Conservation (phyloP, 2,797 vertebrate genomes). For the Channa striata region DNA sequence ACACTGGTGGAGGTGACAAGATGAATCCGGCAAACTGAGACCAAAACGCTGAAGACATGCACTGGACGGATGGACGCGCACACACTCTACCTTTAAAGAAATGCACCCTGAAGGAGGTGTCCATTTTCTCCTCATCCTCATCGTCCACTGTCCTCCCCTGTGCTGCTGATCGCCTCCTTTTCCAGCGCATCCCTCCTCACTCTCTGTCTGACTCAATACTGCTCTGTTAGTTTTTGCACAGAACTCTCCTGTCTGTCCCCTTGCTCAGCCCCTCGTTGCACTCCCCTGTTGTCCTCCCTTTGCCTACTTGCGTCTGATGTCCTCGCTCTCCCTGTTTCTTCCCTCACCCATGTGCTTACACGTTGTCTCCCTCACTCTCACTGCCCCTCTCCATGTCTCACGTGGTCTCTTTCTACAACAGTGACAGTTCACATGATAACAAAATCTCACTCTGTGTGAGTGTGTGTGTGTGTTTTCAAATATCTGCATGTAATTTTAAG, state of each 20-base stretch:
- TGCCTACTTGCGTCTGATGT: not conserved
- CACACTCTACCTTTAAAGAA: slow-evolving; percentile 57
- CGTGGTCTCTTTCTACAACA: slow-evolving; percentile 38
- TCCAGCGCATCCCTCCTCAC: slow-evolving; percentile 60
- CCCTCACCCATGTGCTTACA: slow-evolving; percentile 38
- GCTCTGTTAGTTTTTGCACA: not conserved
- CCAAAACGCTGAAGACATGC: not conserved
- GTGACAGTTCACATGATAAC: slow-evolving; percentile 41
- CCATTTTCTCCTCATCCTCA: slow-evolving; percentile 51
- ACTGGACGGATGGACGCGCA: not conserved
- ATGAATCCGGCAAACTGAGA: not conserved
- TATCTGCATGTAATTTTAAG: slow-evolving; percentile 11
- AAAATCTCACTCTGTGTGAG: slow-evolving; percentile 18
- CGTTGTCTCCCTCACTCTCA: slow-evolving; percentile 24
- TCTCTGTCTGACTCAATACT: slow-evolving; percentile 1
- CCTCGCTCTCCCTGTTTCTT: slow-evolving; percentile 2
- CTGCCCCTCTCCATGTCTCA: slow-evolving; percentile 25
- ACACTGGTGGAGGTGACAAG: not conserved
- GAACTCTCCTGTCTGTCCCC: slow-evolving; percentile 2
- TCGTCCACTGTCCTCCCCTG: slow-evolving; percentile 44
- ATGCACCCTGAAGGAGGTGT: slow-evolving; percentile 46
- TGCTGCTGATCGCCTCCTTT: slow-evolving; percentile 46
- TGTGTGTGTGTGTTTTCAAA: slow-evolving; percentile 5
- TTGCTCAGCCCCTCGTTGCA: slow-evolving; percentile 7
- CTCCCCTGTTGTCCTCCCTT: slow-evolving; percentile 11